Evolutionary conservation across 2,797 vertebrate species (phyloP).

Genomic region (Clarias platycephalus): DNA sequence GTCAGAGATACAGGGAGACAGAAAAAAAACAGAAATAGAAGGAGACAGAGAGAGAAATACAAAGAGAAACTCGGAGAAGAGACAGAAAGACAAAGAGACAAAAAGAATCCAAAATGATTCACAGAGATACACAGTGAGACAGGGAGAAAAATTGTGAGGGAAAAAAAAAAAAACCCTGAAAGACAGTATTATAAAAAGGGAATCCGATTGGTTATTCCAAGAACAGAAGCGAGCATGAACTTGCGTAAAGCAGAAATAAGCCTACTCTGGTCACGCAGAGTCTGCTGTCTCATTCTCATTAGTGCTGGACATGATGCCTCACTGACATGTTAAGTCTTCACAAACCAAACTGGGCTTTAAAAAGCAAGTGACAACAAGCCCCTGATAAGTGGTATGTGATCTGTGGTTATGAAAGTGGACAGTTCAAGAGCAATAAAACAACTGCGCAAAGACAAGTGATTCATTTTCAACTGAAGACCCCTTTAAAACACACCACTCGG

Average conservation of each 20-base stretch:
- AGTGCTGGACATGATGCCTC: conserved; percentile 24
- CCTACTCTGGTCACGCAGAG: conserved; percentile 15
- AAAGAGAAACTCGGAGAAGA: background rate
- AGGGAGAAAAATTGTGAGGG: background rate
- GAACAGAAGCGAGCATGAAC: too few species aligned
- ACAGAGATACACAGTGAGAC: background rate
- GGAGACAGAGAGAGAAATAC: background rate
- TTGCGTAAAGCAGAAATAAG: background rate
- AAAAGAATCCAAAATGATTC: too few species aligned
- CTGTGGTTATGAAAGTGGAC: conserved; percentile 1
- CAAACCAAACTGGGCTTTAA: background rate
- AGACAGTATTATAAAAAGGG: background rate
- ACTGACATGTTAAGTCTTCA: background rate
- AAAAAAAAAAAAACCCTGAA: background rate
- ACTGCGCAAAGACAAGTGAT: conserved; percentile 29
- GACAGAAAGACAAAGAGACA: background rate
- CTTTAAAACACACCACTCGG: background rate
- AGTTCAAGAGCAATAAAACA: conserved; percentile 36
- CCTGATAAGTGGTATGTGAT: conserved; percentile 41
- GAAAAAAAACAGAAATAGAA: background rate
- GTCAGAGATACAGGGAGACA: background rate
- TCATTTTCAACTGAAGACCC: conserved; percentile 15
- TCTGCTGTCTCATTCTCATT: conserved; percentile 35
- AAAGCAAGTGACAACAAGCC: conserved; percentile 34
- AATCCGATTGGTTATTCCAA: background rate